Percentiles rank a stretch among this genome's conserved stretches.
Conservation (phyloP, 1,140 invertebrate genomes). For the Physella acuta region DNA sequence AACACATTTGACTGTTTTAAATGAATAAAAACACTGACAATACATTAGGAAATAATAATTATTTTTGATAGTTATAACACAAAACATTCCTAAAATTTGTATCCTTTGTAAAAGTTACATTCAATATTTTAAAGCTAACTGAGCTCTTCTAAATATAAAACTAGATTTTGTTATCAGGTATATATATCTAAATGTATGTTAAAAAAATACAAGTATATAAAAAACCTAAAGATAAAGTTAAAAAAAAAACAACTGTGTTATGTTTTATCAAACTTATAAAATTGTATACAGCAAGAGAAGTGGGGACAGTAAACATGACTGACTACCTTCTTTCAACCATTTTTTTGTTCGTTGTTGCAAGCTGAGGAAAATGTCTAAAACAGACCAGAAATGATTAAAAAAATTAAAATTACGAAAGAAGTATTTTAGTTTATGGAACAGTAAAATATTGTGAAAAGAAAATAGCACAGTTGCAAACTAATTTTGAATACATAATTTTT, state of each 20-base stretch:
- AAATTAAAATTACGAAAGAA: background rate
- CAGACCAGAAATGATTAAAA: conserved; percentile 4
- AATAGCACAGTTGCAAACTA: no score
- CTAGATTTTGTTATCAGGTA: background rate
- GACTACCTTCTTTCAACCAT: conserved; percentile 16
- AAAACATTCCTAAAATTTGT: no score
- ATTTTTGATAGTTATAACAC: no score
- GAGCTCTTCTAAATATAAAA: background rate
- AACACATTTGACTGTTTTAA: no score
- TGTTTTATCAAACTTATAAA: no score
- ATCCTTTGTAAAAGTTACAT: no score
- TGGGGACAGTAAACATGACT: background rate
- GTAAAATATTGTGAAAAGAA: no score
- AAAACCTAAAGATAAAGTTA: background rate
- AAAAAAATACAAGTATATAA: background rate
- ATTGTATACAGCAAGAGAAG: no score
- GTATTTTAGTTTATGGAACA: no score
- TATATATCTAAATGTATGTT: background rate
- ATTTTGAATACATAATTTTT: no score
- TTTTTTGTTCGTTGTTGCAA: conserved; percentile 15
- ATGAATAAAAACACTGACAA: no score
- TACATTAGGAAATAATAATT: no score
- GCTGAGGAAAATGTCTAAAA: conserved; percentile 20
- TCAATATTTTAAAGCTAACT: background rate
- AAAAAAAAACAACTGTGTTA: background rate